Conservation (phyloP, 2,888 invertebrate genomes). For the Nemoura dubitans region DNA sequence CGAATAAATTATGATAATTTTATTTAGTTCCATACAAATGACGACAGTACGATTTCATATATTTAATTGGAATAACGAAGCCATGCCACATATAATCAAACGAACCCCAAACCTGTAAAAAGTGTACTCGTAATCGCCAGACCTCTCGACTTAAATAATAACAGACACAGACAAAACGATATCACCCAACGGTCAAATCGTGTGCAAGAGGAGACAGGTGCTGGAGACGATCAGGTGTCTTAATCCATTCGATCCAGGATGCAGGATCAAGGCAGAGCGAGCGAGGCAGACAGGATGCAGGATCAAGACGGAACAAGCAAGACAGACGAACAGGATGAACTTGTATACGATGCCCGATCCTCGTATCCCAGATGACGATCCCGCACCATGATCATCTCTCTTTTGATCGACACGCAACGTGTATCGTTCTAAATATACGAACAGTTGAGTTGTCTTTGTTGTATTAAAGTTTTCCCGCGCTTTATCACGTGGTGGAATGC, state of each 20-base stretch:
- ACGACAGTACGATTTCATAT: no score
- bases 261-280: no score
- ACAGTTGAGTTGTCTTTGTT: not conserved
- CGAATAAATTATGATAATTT: no score
- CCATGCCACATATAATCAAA: no score
- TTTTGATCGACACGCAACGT: not conserved
- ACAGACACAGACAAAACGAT: not conserved
- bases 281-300: not conserved
- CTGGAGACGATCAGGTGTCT: not conserved
- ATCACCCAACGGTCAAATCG: not conserved
- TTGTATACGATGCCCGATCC: not conserved
- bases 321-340: not conserved
- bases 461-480: not conserved
- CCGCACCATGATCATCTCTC: not conserved
- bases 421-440: not conserved
- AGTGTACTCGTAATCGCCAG: not conserved
- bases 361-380: constrained; percentile 1
- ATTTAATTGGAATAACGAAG: no score
- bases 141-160: not conserved
- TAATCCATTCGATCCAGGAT: not conserved
- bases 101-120: no score
- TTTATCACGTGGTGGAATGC: not conserved
- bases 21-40: no score
- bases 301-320: not conserved
- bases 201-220: not conserved